phyloP scores from a whole-genome alignment of 1,140 invertebrate species.

The Ips typographus region DNA sequence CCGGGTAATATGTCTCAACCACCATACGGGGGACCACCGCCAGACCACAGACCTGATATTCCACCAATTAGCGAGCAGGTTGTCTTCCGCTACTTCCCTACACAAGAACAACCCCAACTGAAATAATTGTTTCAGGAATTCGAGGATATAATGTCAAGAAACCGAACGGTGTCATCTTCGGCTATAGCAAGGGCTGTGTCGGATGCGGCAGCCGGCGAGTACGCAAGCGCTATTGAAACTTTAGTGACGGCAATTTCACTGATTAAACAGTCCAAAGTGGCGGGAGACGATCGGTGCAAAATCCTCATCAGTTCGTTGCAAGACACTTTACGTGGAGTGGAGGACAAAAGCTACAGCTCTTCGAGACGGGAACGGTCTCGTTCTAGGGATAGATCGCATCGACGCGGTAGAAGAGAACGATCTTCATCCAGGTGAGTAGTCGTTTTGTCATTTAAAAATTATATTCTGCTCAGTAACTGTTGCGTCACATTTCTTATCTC shows the following conservation, averaged over 20 bases:
- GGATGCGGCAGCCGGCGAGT: slow-evolving; percentile 96
- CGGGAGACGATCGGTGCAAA: slow-evolving; percentile 97
- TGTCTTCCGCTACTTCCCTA: background rate
- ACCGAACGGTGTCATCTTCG: slow-evolving; percentile 94
- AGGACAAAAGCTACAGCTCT: slow-evolving; percentile 91
- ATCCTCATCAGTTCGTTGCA: slow-evolving; percentile 95
- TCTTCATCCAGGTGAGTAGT: slow-evolving; percentile 61
- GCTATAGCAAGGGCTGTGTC: slow-evolving; percentile 96
- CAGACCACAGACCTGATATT: slow-evolving; percentile 59
- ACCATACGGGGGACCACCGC: slow-evolving; percentile 48
- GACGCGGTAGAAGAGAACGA: slow-evolving; percentile 72
- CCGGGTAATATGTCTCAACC: slow-evolving; percentile 49
- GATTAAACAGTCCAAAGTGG: slow-evolving; percentile 98
- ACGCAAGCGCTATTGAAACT: slow-evolving; percentile 96
- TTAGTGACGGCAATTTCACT: slow-evolving; percentile 97
- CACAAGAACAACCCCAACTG: background rate
- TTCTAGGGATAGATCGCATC: slow-evolving; percentile 73
- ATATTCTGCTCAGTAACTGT: background rate
- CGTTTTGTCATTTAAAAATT: background rate
- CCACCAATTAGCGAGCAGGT: slow-evolving; percentile 82
- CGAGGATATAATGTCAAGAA: slow-evolving; percentile 97
- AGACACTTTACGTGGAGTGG: slow-evolving; percentile 96
- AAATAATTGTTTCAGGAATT: slow-evolving; percentile 71
- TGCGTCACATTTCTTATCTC: no score
- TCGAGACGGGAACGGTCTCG: slow-evolving; percentile 60